Conservation (phyloP, 2,113 vertebrate genomes). For the Sturnus vulgaris region DNA sequence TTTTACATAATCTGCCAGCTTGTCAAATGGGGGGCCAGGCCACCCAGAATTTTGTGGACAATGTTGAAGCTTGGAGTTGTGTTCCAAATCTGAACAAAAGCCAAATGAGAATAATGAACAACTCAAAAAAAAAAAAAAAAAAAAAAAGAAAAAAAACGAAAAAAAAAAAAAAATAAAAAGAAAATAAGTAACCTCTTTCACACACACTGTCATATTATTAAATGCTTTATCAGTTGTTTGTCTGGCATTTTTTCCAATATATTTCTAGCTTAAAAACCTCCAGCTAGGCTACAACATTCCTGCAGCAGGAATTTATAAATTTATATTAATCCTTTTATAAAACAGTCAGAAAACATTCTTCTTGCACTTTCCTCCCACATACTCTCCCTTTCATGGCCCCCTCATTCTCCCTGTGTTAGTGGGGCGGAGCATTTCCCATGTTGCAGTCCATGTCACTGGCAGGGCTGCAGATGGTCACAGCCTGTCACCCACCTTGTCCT, state of each 20-base stretch:
- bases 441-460: not conserved
- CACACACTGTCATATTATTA: not conserved
- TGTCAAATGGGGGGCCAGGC: not conserved
- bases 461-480: not conserved
- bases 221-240: not conserved
- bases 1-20: not conserved
- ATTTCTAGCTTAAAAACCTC: not conserved
- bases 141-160: no score
- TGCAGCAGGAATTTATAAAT: not conserved
- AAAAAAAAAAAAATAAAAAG: not conserved
- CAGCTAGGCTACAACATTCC: not conserved
- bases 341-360: not conserved
- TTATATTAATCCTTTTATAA: not conserved
- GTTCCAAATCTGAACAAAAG: not conserved
- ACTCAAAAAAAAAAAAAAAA: not conserved
- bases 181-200: not conserved
- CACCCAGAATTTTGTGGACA: not conserved
- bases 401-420: not conserved
- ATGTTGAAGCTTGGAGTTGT: not conserved
- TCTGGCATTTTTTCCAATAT: not conserved
- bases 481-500: not conserved
- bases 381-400: not conserved
- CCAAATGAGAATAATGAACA: not conserved
- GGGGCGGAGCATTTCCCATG: accelerated
- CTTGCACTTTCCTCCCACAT: not conserved